Evolutionary conservation across 1,140 invertebrate genomes (phyloP).

Genomic region (Monochamus saltuarius): DNA sequence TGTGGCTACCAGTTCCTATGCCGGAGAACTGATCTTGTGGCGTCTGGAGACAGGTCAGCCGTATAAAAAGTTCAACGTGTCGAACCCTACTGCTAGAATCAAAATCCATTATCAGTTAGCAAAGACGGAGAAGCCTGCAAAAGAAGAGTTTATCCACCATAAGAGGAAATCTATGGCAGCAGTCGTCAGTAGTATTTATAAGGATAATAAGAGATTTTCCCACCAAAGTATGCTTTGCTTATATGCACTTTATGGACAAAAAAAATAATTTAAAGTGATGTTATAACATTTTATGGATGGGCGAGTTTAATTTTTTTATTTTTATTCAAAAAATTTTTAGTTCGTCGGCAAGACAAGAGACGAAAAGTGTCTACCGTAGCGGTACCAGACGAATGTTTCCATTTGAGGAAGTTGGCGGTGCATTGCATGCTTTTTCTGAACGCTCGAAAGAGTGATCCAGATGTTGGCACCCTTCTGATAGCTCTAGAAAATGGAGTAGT

Average conservation of each 20-base stretch:
- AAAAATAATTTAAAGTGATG: no score
- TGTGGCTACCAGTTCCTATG: conserved; percentile 67
- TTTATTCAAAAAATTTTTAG: no score
- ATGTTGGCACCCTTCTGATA: conserved; percentile 61
- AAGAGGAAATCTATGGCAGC: no score
- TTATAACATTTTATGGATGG: no score
- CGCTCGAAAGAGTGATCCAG: conserved; percentile 38
- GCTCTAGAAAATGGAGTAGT: conserved; percentile 66
- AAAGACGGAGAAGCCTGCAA: conserved; percentile 21
- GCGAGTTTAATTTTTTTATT: no score
- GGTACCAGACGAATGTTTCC: conserved; percentile 40
- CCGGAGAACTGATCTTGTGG: conserved; percentile 79
- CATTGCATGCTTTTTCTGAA: conserved; percentile 44
- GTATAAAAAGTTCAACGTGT: conserved; percentile 46
- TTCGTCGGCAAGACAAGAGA: conserved; percentile 2
- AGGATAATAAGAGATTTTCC: no score
- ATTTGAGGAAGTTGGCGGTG: conserved; percentile 39
- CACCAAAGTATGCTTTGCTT: no score
- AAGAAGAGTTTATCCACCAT: background rate
- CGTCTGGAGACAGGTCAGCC: conserved; percentile 47
- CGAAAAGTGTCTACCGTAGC: conserved; percentile 30
- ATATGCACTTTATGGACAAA: no score
- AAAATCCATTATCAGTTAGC: conserved; percentile 44
- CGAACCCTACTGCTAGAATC: conserved; percentile 44
- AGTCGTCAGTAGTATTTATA: no score